phyloP scores from a whole-genome alignment of 2,888 invertebrate genomes.

The Noctua fimbriata region DNA sequence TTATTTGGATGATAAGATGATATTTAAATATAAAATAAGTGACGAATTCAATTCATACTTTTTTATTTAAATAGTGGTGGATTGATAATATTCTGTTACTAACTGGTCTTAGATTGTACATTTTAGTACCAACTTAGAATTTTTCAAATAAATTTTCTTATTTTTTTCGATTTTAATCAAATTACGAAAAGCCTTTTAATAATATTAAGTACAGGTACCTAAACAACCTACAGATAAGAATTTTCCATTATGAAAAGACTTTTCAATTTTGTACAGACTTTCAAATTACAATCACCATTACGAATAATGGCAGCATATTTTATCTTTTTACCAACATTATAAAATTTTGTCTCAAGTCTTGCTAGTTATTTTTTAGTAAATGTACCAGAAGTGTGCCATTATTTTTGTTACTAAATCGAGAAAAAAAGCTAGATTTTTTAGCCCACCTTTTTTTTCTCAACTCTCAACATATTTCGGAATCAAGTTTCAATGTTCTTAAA shows the following conservation, averaged over 20 bases:
- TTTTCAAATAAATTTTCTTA: not conserved
- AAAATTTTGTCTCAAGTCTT: not conserved
- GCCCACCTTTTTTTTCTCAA: not conserved
- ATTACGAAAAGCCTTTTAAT: not conserved
- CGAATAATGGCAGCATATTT: conserved; percentile 2
- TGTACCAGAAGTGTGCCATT: not conserved
- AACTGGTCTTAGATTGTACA: no score
- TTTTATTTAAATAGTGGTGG: not conserved
- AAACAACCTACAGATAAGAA: not conserved
- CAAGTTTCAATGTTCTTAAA: not conserved
- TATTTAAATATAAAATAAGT: not conserved
- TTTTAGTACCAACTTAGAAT: not conserved
- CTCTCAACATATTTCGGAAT: not conserved
- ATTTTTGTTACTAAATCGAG: no score
- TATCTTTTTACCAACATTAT: not conserved
- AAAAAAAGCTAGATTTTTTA: no score
- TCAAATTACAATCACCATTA: conserved; percentile 21
- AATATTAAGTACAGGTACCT: not conserved
- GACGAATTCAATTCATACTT: not conserved
- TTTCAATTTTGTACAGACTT: not conserved
- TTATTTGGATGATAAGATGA: not conserved
- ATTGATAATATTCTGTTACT: not conserved
- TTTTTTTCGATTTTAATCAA: not conserved
- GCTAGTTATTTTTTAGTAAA: not conserved
- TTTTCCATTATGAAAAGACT: not conserved